Evolutionary conservation across 2,888 invertebrate species (phyloP).

Genomic region (Leptopilina syphax): DNA sequence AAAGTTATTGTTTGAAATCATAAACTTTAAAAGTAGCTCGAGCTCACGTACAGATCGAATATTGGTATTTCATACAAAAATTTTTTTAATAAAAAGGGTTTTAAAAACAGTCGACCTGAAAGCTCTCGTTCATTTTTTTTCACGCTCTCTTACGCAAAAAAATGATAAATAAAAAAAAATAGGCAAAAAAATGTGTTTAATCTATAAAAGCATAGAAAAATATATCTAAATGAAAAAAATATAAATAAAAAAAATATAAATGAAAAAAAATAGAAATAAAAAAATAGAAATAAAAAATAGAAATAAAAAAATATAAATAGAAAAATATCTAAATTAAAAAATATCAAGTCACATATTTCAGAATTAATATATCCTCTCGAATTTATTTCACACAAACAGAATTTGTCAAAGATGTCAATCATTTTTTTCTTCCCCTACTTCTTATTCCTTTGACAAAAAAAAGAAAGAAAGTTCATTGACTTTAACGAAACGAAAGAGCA

Average conservation of each 20-base stretch:
- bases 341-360: too few species aligned
- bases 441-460: too few species aligned
- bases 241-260: too few species aligned
- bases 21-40: conserved; percentile 23
- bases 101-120: background rate
- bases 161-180: too few species aligned
- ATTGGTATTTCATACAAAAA: conserved; percentile 18
- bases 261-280: too few species aligned
- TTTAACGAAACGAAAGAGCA: background rate
- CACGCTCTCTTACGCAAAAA: too few species aligned
- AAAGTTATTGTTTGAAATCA: conserved; percentile 38
- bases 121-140: background rate
- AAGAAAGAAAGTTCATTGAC: background rate
- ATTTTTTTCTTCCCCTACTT: background rate
- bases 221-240: too few species aligned
- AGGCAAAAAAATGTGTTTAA: too few species aligned
- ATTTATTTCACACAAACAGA: background rate
- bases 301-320: too few species aligned
- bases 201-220: too few species aligned
- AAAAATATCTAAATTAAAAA: too few species aligned
- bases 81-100: background rate
- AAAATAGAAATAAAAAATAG: too few species aligned
- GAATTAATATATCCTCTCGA: background rate
- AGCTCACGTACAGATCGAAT: conserved; percentile 2
- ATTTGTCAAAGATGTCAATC: conserved; percentile 22